Base-by-base conservation (phyloP, 2,113 vertebrate genomes). In the Malurus cyaneus region DNA sequence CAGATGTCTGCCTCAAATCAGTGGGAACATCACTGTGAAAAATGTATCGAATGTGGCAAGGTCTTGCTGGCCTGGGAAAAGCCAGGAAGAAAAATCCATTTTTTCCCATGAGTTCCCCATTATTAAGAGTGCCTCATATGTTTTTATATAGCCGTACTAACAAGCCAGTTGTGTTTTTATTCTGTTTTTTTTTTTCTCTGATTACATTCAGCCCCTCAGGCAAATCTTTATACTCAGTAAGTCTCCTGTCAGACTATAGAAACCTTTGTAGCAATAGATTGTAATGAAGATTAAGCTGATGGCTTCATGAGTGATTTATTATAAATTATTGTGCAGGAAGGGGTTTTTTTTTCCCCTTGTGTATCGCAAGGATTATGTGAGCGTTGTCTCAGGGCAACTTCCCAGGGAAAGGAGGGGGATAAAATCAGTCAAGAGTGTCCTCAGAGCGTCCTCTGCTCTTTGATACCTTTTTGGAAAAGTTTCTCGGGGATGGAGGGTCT, bases 281-380 rank as follows among this genome's bases (percentile, higher is more conserved):
- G 86, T 94, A 95, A 97, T 95, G 91, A 93, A 96, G 94, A 96
- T 96, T 93, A 93, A 96, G 61, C 67, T 94, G 94, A 88, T 91
- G 89, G 74, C 21, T 81, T 91, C 49, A 34, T 78, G 77, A 93
- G 88, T 88, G 93, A 96, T 93, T 96, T 96, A 92, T 95, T 95
- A 71, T 57, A 92, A 93, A 94, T 96, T 89, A 92, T 80, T 69
- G 71, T 88, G 74, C 61, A 86, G 59, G 56, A 23, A 53, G 29
- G 8, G 3, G 0, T 18, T 56, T 28, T 29, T 56, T 72, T 74
- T 11, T 18, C 1, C 2, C 42, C 62, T 44, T n/a, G 18, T 67
- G 21, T 61, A 74, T 59, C 64, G 57, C 54, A 82, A 90, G 66
- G 69, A 79, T 86, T 81, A 67, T 5, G 8, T 3, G 17, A 65